Evolutionary conservation across 2,113 vertebrate genomes (phyloP).

Genomic region (Emydura subglobosa): DNA sequence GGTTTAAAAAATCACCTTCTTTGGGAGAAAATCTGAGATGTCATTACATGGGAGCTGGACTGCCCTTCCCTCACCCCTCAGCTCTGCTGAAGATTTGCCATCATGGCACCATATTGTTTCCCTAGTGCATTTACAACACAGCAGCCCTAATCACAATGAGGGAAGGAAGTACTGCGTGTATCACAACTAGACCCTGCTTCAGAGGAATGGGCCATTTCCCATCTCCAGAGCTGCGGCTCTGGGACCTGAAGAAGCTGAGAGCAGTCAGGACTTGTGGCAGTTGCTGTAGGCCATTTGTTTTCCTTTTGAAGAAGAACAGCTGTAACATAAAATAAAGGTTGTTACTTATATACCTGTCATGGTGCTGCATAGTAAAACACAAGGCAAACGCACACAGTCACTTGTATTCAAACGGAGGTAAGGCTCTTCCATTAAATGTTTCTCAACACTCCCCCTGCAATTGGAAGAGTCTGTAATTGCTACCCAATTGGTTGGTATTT

Average conservation of each 20-base stretch:
- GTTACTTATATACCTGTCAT: background rate
- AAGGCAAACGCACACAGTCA: background rate
- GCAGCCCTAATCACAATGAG: background rate
- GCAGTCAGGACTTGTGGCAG: background rate
- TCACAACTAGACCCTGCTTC: fast-evolving
- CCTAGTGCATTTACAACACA: background rate
- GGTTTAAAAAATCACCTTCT: background rate
- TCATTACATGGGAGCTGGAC: background rate
- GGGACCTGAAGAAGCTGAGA: background rate
- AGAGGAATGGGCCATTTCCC: background rate
- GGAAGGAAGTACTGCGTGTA: background rate
- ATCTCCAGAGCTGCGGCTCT: fast-evolving
- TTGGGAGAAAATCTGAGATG: background rate
- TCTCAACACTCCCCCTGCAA: background rate
- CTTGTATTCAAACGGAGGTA: background rate
- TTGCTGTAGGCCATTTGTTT: background rate
- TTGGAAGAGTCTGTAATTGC: background rate
- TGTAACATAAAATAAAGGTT: background rate
- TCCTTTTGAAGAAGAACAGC: background rate
- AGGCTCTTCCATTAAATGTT: background rate
- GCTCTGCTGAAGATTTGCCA: background rate
- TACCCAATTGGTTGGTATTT: background rate
- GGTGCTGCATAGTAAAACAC: background rate
- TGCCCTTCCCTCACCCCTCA: background rate
- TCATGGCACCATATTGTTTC: background rate